Conservation (phyloP, 2,797 vertebrate species). For the Anguilla pacifica region DNA sequence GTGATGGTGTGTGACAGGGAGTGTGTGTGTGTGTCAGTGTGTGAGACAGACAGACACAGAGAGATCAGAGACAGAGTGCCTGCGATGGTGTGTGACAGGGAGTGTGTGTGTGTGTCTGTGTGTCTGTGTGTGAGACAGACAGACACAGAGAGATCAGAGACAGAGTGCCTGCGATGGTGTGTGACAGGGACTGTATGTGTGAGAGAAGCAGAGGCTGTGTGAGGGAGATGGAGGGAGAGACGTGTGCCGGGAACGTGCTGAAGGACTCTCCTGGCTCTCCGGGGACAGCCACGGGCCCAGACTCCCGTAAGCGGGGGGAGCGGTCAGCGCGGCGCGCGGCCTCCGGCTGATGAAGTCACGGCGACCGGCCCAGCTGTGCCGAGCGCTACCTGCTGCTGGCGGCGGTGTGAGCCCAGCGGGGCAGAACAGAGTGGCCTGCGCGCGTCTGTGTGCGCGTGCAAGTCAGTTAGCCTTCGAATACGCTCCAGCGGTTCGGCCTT, state of each 20-base stretch:
- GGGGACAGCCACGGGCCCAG: not conserved
- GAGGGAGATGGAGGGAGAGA: not conserved
- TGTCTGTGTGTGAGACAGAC: not conserved
- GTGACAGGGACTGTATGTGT: not conserved
- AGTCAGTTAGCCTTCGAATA: not conserved
- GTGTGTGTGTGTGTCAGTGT: not conserved
- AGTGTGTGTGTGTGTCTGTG: conserved; percentile 11
- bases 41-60: conserved; percentile 3
- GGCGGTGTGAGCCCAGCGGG: not conserved
- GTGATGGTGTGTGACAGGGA: too few species aligned
- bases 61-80: not conserved
- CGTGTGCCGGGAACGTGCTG: not conserved
- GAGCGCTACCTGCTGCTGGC: not conserved
- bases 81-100: too few species aligned
- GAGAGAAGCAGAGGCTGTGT: not conserved
- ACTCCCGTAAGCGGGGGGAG: not conserved
- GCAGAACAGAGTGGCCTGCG: not conserved
- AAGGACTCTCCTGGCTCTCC: not conserved
- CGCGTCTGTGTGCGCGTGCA: not conserved
- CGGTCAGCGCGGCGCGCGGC: not conserved
- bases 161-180: not conserved
- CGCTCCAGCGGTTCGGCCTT: not conserved
- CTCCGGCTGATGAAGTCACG: not conserved
- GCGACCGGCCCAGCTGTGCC: not conserved
- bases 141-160: not conserved